Conservation (phyloP, 2,888 invertebrate genomes). For the Endotricha flammealis region DNA sequence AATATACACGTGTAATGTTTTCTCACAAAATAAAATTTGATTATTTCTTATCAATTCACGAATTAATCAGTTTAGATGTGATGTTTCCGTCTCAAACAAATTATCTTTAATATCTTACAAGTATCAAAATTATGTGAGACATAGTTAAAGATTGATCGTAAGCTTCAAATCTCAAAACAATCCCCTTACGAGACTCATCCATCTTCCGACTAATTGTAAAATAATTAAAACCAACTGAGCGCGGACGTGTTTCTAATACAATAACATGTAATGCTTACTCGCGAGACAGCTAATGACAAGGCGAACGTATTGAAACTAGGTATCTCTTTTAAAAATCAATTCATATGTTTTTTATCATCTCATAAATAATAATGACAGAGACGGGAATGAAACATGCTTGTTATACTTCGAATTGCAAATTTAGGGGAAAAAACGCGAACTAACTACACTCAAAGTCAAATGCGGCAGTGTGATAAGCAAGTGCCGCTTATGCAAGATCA, state of each 20-base stretch:
- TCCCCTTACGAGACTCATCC: conserved; percentile 39
- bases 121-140: conserved; percentile 19
- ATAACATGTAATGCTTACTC: conserved; percentile 24
- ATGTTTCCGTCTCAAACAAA: neutral
- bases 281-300: conserved; percentile 22
- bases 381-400: conserved; percentile 39
- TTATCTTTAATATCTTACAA: conserved; percentile 6
- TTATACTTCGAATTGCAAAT: conserved; percentile 74
- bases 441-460: conserved; percentile 73
- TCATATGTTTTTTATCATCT: conserved; percentile 7
- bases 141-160: conserved; percentile 30
- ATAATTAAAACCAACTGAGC: conserved; percentile 53
- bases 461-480: conserved; percentile 76
- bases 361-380: conserved; percentile 19
- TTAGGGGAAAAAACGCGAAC: conserved; percentile 67
- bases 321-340: conserved; percentile 14
- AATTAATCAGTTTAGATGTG: no score
- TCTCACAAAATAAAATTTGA: no score
- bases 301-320: conserved; percentile 12
- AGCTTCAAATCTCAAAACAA: conserved; percentile 37
- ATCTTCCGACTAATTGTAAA: conserved; percentile 55
- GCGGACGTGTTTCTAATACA: conserved; percentile 33
- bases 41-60: no score
- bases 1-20: no score
- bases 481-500: conserved; percentile 79